Conservation (phyloP, 2,888 invertebrate genomes). For the Eurytoma californica region DNA sequence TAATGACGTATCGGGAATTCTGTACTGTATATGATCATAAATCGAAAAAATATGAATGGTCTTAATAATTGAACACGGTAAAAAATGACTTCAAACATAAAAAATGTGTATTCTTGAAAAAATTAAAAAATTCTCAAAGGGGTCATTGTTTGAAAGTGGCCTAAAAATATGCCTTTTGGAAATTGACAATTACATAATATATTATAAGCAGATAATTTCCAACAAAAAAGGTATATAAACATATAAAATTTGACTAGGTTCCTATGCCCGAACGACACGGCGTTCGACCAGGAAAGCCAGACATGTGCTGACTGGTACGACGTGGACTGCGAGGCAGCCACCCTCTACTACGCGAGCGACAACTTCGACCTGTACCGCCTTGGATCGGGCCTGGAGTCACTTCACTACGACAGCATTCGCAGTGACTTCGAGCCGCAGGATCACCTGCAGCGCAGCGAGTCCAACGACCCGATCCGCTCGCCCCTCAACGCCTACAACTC, state of each 20-base stretch:
- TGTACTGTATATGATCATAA: too few relatives aligned
- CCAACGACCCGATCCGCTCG: slow-evolving; percentile 74
- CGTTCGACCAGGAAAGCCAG: slow-evolving; percentile 94
- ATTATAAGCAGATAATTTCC: too few relatives aligned
- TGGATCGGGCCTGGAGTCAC: slow-evolving; percentile 81
- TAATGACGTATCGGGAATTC: too few relatives aligned
- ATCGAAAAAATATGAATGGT: too few relatives aligned
- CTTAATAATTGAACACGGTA: too few relatives aligned
- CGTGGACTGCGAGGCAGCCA: slow-evolving; percentile 89
- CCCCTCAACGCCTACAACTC: slow-evolving; percentile 68
- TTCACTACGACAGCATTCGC: slow-evolving; percentile 71
- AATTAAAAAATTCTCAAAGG: too few relatives aligned
- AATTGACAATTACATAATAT: too few relatives aligned
- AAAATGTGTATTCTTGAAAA: too few relatives aligned
- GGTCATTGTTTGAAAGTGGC: too few relatives aligned
- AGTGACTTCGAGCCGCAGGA: slow-evolving; percentile 71
- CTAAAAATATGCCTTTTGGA: too few relatives aligned
- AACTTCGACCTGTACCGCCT: slow-evolving; percentile 90
- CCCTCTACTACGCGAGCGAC: slow-evolving; percentile 87
- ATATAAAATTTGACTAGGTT: slow-evolving; percentile 79
- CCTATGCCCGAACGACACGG: slow-evolving; percentile 91
- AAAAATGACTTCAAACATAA: too few relatives aligned
- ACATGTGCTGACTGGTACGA: slow-evolving; percentile 95
- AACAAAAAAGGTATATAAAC: not conserved
- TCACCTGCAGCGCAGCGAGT: slow-evolving; percentile 73